Evolutionary conservation across 1,140 invertebrate species (phyloP), one percentile per base, ranked within the genome.

Genomic region (Rhynchophorus ferrugineus): DNA sequence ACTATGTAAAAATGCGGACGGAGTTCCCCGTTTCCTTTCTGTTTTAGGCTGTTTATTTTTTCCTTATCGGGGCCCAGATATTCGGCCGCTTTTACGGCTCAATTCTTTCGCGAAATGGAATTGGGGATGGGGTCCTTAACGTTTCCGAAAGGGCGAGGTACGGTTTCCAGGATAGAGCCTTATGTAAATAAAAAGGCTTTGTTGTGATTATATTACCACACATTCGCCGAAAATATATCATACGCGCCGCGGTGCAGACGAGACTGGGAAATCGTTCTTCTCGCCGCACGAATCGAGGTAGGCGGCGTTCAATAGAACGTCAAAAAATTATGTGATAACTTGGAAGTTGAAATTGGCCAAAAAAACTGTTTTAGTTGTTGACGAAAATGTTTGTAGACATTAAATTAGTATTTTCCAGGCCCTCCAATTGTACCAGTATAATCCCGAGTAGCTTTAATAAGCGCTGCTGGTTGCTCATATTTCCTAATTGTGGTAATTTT

Each of bases 1-100:
- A n/a, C n/a, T n/a, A n/a, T n/a, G n/a, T n/a, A n/a, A n/a, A n/a
- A n/a, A n/a, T n/a, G n/a, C n/a, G n/a, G n/a, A n/a, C n/a, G n/a
- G n/a, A n/a, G n/a, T n/a, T n/a, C 21, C 17, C 18, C 33, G 29
- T 33, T 16, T 42, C 14, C 14, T 39, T 47, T 16, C 19, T 42
- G 34, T 36, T 38, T 49, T 49, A 22, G 36, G 6, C 29, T 37
- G 37, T 39, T 49, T 49, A 39, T 49, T 49, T 39, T 48, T 39
- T n/a, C n/a, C n/a, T n/a, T 49, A 39, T 49, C 36, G 36, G 9
- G n/a, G n/a, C 2, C 16, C 41, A 22, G 46, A 37, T 37, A 29
- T 46, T 34, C 24, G 16, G n/a, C 34, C 36, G 11, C 37, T 24
- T 29, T 44, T 44, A 29, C 14, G 29, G 11, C 42, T 44, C 21